A percentile compares a stretch with the other conserved stretches of the same genome.
Evolutionary conservation across 2,797 vertebrate species (phyloP).

Genomic region (Notolepis coatsorum): DNA sequence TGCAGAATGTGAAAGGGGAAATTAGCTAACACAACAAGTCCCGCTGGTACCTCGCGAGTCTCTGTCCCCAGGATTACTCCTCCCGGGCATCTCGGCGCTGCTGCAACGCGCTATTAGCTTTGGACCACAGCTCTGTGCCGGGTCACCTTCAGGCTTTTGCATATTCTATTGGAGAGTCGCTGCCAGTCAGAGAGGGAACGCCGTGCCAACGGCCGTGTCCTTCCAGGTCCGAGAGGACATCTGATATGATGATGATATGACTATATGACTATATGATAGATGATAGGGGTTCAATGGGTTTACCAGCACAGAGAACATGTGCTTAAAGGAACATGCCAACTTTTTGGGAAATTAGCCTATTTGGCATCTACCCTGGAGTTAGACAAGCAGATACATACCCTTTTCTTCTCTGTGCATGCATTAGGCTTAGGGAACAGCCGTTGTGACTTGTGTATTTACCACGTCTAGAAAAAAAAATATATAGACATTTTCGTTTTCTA

Average conservation of each 20-base stretch:
- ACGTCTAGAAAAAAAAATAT: too few relatives aligned
- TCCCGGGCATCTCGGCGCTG: slow-evolving; percentile 8
- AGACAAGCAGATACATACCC: too few relatives aligned
- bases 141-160: slow-evolving; percentile 53
- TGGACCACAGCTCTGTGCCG: slow-evolving; percentile 23
- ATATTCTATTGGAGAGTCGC: slow-evolving; percentile 51
- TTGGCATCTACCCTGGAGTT: too few relatives aligned
- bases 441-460: too few relatives aligned
- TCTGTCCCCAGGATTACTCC: slow-evolving; percentile 17
- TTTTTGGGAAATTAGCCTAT: too few relatives aligned
- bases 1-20: slow-evolving; percentile 74
- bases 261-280: too few relatives aligned
- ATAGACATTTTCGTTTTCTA: too few relatives aligned
- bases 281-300: slow-evolving; percentile 4
- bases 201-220: slow-evolving; percentile 5
- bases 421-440: too few relatives aligned
- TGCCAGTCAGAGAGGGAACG: slow-evolving; percentile 29
- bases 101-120: neutral
- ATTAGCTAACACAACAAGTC: slow-evolving; percentile 67
- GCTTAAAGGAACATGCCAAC: too few relatives aligned
- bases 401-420: too few relatives aligned
- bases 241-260: slow-evolving; percentile 24
- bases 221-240: slow-evolving; percentile 25
- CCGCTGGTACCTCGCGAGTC: slow-evolving; percentile 48
- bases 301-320: neutral